Evolutionary conservation across 2,113 vertebrate genomes (phyloP).

Genomic region (Gymnarchus niloticus): DNA sequence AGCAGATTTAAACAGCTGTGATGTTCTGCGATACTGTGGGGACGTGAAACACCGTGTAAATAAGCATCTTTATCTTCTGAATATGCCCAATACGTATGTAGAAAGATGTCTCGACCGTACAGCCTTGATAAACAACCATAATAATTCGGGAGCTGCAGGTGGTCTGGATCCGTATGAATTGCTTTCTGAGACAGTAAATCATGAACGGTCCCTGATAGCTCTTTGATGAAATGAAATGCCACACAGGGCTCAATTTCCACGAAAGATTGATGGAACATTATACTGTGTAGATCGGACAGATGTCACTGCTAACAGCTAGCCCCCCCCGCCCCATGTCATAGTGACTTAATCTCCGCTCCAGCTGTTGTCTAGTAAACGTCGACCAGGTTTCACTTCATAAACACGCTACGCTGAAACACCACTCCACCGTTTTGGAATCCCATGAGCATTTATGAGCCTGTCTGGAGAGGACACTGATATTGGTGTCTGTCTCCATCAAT

Average conservation of each 20-base stretch:
- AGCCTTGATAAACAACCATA: neutral
- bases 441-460: neutral
- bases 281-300: neutral
- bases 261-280: neutral
- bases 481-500: neutral
- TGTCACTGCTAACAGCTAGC: neutral
- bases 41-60: neutral
- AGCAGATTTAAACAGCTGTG: neutral
- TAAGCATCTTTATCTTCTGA: neutral
- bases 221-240: neutral
- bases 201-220: neutral
- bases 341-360: neutral
- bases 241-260: neutral
- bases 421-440: neutral
- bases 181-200: neutral
- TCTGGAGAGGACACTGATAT: neutral
- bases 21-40: neutral
- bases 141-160: neutral
- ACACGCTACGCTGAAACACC: neutral
- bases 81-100: neutral
- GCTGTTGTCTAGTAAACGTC: neutral
- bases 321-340: neutral
- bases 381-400: neutral
- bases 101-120: neutral
- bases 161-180: neutral